A percentile compares a stretch with the other conserved stretches of the same genome.
Evolutionary conservation across 2,888 invertebrate genomes (phyloP).

Genomic region (Eilema sororculum): DNA sequence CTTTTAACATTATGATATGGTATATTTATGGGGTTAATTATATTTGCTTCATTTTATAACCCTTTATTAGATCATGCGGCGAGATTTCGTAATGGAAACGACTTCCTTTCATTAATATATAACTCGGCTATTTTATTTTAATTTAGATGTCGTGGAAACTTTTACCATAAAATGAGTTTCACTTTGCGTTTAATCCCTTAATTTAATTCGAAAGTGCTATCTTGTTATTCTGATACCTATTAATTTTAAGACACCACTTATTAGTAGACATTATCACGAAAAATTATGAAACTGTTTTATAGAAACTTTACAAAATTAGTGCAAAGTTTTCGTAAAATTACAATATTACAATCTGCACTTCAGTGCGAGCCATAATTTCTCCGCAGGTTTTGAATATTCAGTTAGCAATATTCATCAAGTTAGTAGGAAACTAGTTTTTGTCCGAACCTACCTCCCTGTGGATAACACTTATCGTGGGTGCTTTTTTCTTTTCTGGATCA

Average conservation of each 20-base stretch:
- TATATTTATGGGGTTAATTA: constrained; percentile 31
- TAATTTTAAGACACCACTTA: neutral
- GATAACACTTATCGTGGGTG: neutral
- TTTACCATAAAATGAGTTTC: constrained; percentile 26
- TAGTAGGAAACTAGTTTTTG: neutral
- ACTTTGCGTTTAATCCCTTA: constrained; percentile 6
- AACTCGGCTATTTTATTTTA: constrained; percentile 29
- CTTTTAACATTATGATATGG: constrained; percentile 31
- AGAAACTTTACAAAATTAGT: neutral
- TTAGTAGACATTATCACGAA: neutral
- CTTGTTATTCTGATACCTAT: constrained; percentile 8
- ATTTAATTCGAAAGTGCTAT: constrained; percentile 17
- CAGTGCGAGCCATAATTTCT: neutral
- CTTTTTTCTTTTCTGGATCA: neutral
- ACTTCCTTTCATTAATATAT: constrained; percentile 45
- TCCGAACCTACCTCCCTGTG: neutral
- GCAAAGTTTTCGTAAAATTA: too few species aligned
- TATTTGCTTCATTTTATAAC: constrained; percentile 24
- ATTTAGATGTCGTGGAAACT: constrained; percentile 32
- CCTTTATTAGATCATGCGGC: constrained; percentile 31
- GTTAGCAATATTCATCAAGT: neutral
- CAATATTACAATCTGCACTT: neutral
- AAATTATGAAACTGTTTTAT: neutral
- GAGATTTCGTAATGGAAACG: constrained; percentile 35
- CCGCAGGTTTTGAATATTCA: neutral